Evolutionary conservation across 2,797 vertebrate species (phyloP), one percentile per base, ranked within the genome.

Genomic region (Lateolabrax maculatus): DNA sequence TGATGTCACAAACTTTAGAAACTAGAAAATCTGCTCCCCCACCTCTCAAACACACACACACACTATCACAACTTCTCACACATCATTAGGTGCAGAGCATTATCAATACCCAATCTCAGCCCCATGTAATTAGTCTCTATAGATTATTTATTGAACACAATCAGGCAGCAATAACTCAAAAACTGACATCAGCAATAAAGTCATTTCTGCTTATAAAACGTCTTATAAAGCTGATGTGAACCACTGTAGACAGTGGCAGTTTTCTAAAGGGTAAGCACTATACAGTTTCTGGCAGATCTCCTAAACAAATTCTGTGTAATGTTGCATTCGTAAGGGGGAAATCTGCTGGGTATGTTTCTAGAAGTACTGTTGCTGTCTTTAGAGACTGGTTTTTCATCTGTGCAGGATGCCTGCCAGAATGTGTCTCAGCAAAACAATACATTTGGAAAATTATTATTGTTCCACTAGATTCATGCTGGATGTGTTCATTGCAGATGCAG

Each of bases 61-160:
- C 25, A 21, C 36, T 83, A 69, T 64, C 63, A 36, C 75, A 79
- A 56, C 77, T 75, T 86, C 39, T 79, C 71, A 85, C 80, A 81
- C 81, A 77, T 79, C 87, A 88, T 91, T 91, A 89, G 68, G 39
- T 21, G 3, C 62, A 18, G 51, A 46, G 49, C 44, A 69, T 80
- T 83, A 87, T 92, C 90, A 90, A 94, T 90, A 93, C 74, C 68
- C 52, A 87, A 89, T 92, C 64, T 84, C 43, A 76, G 65, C 75
- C 41, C 77, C 27, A 49, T 84, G 79, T 90, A 92, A 93, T 94
- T 91, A 92, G 90, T 90, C 87, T 75, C 53, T 51, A 93, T 91
- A 83, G 89, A 92, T 93, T 89, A 29, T 75, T 84, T 90, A 89
- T 91, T 87, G 84, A 89, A 79, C 72, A 83, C 89, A 88, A 87